These are phyloP conservation scores for Cephus pulcher DNA, from an alignment of 2,888 invertebrate genomes.

Conservation along the genomic window DNA sequence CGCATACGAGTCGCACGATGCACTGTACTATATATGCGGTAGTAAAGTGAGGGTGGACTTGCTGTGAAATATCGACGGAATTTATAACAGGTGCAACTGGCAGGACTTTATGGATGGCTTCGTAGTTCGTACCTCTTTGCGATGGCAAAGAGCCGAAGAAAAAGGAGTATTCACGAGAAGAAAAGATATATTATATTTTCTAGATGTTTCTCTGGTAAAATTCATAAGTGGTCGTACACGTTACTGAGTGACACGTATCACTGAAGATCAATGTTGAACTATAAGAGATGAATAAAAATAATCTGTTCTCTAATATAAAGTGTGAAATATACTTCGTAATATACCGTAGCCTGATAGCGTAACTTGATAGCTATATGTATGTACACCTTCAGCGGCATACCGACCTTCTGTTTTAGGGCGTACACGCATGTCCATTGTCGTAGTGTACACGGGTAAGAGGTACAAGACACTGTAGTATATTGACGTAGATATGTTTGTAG, in stretches of 20 bases:
- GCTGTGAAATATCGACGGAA: conserved; percentile 45
- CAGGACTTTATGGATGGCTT: conserved; percentile 34
- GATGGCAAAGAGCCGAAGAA: conserved; percentile 1
- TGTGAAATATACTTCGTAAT: not conserved
- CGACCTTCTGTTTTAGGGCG: not conserved
- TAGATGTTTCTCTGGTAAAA: not conserved
- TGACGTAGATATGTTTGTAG: not conserved
- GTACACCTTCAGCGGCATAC: not conserved
- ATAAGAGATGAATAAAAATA: not conserved
- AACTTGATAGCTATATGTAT: not conserved
- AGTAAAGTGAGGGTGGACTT: conserved; percentile 20
- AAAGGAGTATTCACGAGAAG: not conserved
- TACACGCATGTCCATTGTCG: not conserved
- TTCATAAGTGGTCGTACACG: not conserved
- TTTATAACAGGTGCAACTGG: conserved; percentile 41
- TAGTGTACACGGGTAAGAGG: not conserved
- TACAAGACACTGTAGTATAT: not conserved
- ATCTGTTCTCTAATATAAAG: not conserved
- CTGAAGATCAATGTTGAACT: not conserved
- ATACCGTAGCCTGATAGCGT: not conserved
- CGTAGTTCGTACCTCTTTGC: conserved; percentile 6
- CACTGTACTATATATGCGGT: not conserved
- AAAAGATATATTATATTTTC: not conserved
- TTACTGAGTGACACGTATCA: not conserved
- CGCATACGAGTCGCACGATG: not conserved